Conservation (phyloP, 2,113 vertebrate genomes). For the Petromus typicus region DNA sequence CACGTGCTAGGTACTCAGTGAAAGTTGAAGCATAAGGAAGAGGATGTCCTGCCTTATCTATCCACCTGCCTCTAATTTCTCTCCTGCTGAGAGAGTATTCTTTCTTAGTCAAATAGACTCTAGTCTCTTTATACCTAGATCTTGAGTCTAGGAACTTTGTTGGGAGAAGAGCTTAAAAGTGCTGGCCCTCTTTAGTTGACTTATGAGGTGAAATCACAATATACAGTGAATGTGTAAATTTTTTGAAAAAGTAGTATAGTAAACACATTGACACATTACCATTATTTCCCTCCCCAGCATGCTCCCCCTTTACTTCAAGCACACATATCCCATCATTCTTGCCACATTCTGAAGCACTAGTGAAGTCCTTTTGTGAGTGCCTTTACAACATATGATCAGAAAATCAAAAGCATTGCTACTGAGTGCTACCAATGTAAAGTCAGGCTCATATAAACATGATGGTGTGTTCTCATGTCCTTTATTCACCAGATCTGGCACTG, state of each 20-base stretch:
- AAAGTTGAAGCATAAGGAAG: not conserved
- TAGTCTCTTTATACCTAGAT: constrained; percentile 1
- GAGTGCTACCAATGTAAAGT: not conserved
- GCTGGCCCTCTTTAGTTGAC: constrained; percentile 36
- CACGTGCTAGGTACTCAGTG: constrained; percentile 21
- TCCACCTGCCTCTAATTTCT: constrained; percentile 34
- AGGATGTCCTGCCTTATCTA: not conserved
- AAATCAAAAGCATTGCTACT: not conserved
- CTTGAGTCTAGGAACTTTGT: constrained; percentile 21
- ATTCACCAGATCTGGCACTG: not conserved
- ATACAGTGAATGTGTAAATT: not conserved
- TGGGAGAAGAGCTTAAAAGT: constrained; percentile 21
- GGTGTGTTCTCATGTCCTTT: not conserved
- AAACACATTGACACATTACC: not conserved
- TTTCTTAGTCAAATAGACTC: constrained; percentile 23
- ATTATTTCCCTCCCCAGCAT: not conserved
- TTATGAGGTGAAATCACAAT: not conserved
- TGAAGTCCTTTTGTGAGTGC: not conserved
- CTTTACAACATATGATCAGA: not conserved
- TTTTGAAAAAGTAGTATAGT: not conserved
- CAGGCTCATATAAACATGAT: not conserved
- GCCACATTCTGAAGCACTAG: not conserved
- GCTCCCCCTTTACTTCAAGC: not conserved
- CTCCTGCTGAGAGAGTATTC: constrained; percentile 5
- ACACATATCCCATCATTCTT: not conserved